Percentiles rank a stretch among this genome's conserved stretches.
phyloP scores from a whole-genome alignment of 2,113 vertebrate species.

The Capreolus pygargus region DNA sequence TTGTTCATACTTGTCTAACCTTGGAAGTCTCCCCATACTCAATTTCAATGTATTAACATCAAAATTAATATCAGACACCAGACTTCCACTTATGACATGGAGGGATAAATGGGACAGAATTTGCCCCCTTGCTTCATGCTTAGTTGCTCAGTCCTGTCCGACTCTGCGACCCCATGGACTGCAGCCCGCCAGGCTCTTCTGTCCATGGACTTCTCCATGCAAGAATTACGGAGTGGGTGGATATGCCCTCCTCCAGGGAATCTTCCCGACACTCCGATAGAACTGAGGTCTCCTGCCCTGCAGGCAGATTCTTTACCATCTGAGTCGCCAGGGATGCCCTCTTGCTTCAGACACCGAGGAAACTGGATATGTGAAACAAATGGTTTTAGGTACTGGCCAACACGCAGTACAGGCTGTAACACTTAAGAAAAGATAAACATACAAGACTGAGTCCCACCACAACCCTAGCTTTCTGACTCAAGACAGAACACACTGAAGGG shows the following conservation, averaged over 20 bases:
- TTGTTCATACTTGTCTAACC: not conserved
- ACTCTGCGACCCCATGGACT: no score
- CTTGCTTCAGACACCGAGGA: not conserved
- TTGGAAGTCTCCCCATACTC: not conserved
- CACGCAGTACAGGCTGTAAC: not conserved
- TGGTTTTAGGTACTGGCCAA: not conserved
- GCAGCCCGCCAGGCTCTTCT: no score
- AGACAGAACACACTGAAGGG: not conserved
- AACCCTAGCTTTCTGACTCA: not conserved
- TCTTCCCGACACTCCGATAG: no score
- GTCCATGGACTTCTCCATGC: no score
- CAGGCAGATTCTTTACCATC: no score
- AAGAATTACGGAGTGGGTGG: no score
- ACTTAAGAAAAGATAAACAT: not conserved
- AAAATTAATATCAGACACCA: not conserved
- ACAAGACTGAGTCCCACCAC: not conserved
- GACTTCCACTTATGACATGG: not conserved
- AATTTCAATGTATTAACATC: not conserved
- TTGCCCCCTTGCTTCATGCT: not conserved
- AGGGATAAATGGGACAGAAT: not conserved
- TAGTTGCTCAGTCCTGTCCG: no score
- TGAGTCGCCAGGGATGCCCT: no score
- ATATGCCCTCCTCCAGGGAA: no score
- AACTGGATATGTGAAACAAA: not conserved
- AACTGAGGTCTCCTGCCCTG: no score